Evolutionary conservation across 2,113 vertebrate genomes (phyloP), one percentile per base, ranked within the genome.

Genomic region (Platysteira castanea): DNA sequence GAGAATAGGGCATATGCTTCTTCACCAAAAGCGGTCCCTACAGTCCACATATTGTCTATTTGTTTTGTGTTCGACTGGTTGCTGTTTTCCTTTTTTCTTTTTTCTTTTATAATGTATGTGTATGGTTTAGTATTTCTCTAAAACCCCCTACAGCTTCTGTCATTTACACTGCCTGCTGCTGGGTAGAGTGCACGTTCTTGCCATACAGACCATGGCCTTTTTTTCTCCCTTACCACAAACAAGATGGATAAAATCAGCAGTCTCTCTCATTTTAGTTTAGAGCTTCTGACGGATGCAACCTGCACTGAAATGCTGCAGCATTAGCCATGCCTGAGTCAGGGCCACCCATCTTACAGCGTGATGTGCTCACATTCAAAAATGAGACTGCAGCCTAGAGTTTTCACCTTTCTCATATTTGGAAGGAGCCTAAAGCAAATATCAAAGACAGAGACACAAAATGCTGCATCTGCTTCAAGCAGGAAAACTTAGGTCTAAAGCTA

Each of bases 341-440:
- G 5, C 12, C 21, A 52, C 33, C 6, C 1, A 0, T 63, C 22
- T 39, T 37, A 39, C 16, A 42, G 23, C 0, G 0, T 16, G 31
- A 73, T 19, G 17, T 54, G 20, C 27, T 67, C 28, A 31, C 19
- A 10, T 47, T 41, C 60, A 49, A 31, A 89, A 69, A 24, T 33
- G 10, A 71, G 14, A 54, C 19, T 11, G 24, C 11, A 15, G 17
- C 10, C 17, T 16, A 41, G n/a, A 64, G 14, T 44, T 85, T 87
- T 78, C 11, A 65, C 12, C 39, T 64, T 75, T 61, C 35, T 90
- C 30, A 23, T 11, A 15, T 46, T 21, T 90, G 37, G 42, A 92
- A 83, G 26, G 6, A 88, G 1, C 6, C 30, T 39, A 52, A 59
- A 73, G 33, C 20, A 84, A 75, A 69, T 54, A 16, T 64, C 23